These are phyloP conservation scores for Poecilia velifera DNA, from an alignment of 2,797 vertebrate species.

Conservation along the genomic window DNA sequence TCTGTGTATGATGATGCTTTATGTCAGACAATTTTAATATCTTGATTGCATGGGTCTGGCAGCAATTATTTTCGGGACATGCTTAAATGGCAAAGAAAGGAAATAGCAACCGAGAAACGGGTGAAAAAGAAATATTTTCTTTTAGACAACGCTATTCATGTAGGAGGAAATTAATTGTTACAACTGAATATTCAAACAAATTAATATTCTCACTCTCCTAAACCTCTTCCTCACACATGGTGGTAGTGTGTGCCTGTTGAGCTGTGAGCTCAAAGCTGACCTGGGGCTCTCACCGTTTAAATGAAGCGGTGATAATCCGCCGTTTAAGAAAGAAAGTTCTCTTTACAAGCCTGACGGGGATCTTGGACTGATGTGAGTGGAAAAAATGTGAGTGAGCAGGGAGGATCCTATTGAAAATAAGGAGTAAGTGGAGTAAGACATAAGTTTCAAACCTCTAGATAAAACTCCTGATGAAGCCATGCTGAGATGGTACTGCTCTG, in stretches of 20 bases:
- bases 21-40: neutral
- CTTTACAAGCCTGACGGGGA: conserved; percentile 7
- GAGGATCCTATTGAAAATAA: conserved; percentile 29
- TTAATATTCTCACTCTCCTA: conserved; percentile 3
- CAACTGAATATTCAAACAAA: neutral
- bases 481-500: neutral
- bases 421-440: conserved; percentile 17
- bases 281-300: conserved; percentile 9
- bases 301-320: conserved; percentile 22
- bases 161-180: neutral
- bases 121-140: conserved; percentile 13
- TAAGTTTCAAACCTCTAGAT: conserved; percentile 4
- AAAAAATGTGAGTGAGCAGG: conserved; percentile 17
- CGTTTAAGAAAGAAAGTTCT: conserved; percentile 5
- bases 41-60: neutral
- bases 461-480: conserved; percentile 7
- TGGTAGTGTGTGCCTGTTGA: conserved; percentile 15
- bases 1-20: neutral
- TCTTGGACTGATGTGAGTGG: conserved; percentile 16
- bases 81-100: neutral
- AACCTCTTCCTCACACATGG: conserved; percentile 19
- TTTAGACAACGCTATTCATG: conserved; percentile 17
- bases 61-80: neutral
- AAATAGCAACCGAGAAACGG: conserved; percentile 21
- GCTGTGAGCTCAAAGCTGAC: conserved; percentile 17